Evolutionary conservation across 2,113 vertebrate genomes (phyloP).

Genomic region (Osmerus eperlanus): DNA sequence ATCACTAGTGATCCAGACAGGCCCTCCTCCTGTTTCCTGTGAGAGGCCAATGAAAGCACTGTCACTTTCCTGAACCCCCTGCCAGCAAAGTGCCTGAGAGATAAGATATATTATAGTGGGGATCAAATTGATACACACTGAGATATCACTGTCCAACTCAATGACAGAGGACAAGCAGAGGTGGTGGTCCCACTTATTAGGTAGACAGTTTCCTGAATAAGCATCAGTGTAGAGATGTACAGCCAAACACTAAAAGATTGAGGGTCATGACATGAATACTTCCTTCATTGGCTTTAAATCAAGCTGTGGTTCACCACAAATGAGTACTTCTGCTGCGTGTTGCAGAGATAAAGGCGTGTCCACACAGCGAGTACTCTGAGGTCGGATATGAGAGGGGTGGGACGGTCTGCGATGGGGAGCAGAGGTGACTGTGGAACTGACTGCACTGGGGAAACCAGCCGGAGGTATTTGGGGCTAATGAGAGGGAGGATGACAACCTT

Average conservation of each 20-base stretch:
- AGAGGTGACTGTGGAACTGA: conserved; percentile 11
- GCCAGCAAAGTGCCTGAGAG: conserved; percentile 25
- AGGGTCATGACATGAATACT: conserved; percentile 7
- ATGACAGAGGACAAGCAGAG: neutral
- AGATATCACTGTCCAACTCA: conserved; percentile 1
- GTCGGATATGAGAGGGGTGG: neutral
- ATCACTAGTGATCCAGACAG: conserved; percentile 22
- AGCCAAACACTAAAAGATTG: neutral
- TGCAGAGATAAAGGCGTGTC: neutral
- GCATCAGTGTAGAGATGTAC: neutral
- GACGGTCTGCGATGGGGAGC: neutral
- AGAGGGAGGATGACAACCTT: conserved; percentile 77
- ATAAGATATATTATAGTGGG: conserved; percentile 19
- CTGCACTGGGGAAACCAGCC: conserved; percentile 32
- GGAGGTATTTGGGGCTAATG: conserved; percentile 72
- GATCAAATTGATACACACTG: conserved; percentile 10
- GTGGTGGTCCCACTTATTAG: conserved; percentile 17
- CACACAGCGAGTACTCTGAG: neutral
- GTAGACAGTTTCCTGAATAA: neutral
- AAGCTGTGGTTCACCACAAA: conserved; percentile 29
- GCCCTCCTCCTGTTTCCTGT: conserved; percentile 42
- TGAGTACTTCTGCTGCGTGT: neutral
- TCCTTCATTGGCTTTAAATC: conserved; percentile 20
- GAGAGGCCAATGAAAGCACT: conserved; percentile 47
- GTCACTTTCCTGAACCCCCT: conserved; percentile 45